Evolutionary conservation across 1,140 invertebrate species (phyloP).

Genomic region (Drosophila murphyi): DNA sequence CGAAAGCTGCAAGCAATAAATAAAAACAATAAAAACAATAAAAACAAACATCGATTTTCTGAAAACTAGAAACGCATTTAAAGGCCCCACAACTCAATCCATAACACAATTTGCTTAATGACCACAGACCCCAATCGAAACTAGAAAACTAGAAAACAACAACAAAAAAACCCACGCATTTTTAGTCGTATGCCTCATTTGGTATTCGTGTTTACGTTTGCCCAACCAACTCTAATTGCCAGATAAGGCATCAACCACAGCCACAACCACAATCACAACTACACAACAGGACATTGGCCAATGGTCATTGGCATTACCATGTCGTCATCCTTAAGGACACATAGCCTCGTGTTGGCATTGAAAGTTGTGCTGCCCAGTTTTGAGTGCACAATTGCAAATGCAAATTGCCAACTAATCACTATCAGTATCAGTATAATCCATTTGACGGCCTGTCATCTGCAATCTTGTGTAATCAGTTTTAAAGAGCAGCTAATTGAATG

Average conservation of each 20-base stretch:
- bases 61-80: constrained; percentile 10
- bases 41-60: constrained; percentile 23
- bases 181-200: not conserved
- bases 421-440: not conserved
- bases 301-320: constrained; percentile 53
- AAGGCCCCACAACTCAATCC: constrained; percentile 17
- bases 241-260: constrained; percentile 51
- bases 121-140: constrained; percentile 41
- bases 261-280: constrained; percentile 16
- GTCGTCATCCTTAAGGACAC: constrained; percentile 23
- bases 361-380: constrained; percentile 29
- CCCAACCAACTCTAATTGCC: constrained; percentile 64
- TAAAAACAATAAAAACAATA: constrained; percentile 23
- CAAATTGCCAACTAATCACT: not conserved
- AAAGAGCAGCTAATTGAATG: constrained; percentile 48
- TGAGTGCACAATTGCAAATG: constrained; percentile 4
- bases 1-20: constrained; percentile 85
- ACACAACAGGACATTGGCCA: constrained; percentile 41
- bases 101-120: constrained; percentile 65
- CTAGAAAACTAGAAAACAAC: too few species aligned
- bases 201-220: constrained; percentile 43
- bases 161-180: not conserved
- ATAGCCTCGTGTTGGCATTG: constrained; percentile 22
- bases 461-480: not conserved
- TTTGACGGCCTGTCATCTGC: not conserved